Evolutionary conservation across 2,797 vertebrate species (phyloP).

Genomic region (Linurgus olivaceus): DNA sequence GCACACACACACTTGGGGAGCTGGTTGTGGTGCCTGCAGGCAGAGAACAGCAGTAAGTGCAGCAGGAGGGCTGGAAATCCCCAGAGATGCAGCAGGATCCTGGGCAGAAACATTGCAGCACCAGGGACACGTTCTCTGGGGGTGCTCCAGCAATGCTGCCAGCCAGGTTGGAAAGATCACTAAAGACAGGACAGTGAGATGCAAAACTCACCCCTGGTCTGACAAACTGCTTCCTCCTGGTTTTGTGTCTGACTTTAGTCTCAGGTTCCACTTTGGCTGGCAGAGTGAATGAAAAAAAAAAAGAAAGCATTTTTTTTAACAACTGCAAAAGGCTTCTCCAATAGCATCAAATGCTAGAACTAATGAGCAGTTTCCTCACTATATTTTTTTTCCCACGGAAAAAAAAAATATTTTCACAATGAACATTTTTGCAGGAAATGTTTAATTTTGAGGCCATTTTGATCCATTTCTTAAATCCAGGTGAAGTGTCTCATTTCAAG

Average conservation of each 20-base stretch:
- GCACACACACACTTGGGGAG: neutral
- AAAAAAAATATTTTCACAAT: neutral
- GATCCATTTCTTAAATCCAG: neutral
- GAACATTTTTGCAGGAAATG: neutral
- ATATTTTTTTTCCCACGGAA: neutral
- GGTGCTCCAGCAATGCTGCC: neutral
- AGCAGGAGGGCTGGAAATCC: neutral
- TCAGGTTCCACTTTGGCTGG: neutral
- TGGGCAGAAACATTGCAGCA: neutral
- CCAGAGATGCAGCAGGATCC: neutral
- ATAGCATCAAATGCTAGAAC: neutral
- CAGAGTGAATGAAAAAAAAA: neutral
- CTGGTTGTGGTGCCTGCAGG: neutral
- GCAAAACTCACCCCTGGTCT: neutral
- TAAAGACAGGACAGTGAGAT: neutral
- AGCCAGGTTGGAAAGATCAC: neutral
- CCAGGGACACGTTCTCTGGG: rapidly evolving
- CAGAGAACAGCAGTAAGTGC: neutral
- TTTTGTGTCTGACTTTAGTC: neutral
- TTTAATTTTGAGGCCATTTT: neutral
- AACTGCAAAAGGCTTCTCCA: neutral
- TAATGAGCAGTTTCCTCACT: neutral
- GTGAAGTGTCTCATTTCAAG: neutral
- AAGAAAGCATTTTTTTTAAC: neutral
- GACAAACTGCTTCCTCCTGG: neutral